phyloP scores from a whole-genome alignment of 2,113 vertebrate species.

The Xenotilapia caudafasciata region DNA sequence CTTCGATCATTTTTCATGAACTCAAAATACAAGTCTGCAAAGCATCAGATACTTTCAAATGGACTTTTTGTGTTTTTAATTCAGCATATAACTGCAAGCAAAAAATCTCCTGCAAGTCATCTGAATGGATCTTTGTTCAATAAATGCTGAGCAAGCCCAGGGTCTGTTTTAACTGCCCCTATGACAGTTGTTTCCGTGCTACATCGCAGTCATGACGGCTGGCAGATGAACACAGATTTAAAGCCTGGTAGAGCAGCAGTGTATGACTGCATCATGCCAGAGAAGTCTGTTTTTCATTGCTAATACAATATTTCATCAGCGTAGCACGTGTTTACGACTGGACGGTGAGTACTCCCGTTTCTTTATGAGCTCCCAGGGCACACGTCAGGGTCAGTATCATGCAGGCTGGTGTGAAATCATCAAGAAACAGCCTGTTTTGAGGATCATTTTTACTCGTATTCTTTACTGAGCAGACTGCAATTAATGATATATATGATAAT shows the following conservation, averaged over 20 bases:
- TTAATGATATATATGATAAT: not conserved
- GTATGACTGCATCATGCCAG: not conserved
- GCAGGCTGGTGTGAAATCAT: not conserved
- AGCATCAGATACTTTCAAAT: not conserved
- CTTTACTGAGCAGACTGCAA: fast-evolving
- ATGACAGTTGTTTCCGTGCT: not conserved
- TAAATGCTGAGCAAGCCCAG: not conserved
- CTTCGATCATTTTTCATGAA: not conserved
- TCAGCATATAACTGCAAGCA: not conserved
- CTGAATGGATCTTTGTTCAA: conserved; percentile 16
- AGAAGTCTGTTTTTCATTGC: conserved; percentile 1
- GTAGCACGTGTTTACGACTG: not conserved
- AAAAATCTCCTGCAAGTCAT: not conserved
- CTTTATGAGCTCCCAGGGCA: not conserved
- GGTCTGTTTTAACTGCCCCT: not conserved
- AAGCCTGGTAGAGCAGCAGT: not conserved
- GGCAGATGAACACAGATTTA: not conserved
- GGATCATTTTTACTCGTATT: fast-evolving
- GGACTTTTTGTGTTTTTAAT: not conserved
- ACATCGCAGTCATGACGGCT: not conserved
- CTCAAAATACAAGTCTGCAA: not conserved
- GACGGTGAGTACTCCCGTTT: not conserved
- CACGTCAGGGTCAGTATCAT: not conserved
- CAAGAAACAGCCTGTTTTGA: not conserved
- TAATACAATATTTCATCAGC: not conserved